Base-by-base conservation (phyloP, 2,888 invertebrate species). In the Eupithecia dodoneata region DNA sequence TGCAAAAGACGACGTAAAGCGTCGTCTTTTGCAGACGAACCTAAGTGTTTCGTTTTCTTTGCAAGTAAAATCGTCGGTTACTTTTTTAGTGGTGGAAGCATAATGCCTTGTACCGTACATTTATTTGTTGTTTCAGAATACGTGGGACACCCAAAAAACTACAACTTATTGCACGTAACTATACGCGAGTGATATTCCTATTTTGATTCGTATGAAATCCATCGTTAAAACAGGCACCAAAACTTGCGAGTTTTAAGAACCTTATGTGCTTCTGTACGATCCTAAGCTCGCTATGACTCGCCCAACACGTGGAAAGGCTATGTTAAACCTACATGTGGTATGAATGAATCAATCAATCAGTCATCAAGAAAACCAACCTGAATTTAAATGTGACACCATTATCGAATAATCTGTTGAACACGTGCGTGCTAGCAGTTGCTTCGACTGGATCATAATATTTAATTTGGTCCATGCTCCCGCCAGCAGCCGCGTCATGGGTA, bases 381-480 rank as follows among this genome's bases (percentile, higher is more conserved):
- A 63, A 12, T 66, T 73, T 44, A 72, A 75, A 72, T 15, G 45
- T 5, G 44, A 71, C 71, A 74, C 52, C 63, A 70, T 63, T 73
- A 70, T 45, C 41, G 73, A 59, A 63, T 70, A 76, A 76, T 76
- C 74, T 79, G 79, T 42, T 66, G 74, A 75, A 71, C 78, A 77
- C 74, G 77, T 74, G 82, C 80, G 72, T 76, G 70, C 66, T 69
- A 52, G 73, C 72, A 63, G 74, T 78, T 71, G 78, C 75, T 76
- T 80, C 76, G 72, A 72, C 77, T 79, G 75, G 74, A 72, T 74
- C 78, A 79, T 52, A 80, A 81, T 81, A 82, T 84, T 79, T 82
- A 83, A 85, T 82, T 80, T 81, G 73, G 81, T 80, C 78, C 80
- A 82, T 81, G 81, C 82, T 82, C 79, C 80, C 77, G 77, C 78